Base-by-base conservation (phyloP, 1,140 invertebrate species). In the Trissolcus basalis region DNA sequence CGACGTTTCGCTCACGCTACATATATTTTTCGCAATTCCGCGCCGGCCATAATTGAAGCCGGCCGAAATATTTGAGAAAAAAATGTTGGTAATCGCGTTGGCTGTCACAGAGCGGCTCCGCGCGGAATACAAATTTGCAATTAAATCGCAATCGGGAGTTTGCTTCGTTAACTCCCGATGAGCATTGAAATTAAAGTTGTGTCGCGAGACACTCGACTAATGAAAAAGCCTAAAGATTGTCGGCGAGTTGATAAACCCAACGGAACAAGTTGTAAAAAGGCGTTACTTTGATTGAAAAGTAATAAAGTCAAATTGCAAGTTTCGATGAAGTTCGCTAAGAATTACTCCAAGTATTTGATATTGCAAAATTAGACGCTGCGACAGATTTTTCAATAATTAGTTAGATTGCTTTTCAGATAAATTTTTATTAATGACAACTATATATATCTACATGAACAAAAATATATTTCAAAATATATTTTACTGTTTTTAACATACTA, bases 161-260 rank as follows among this genome's bases (percentile, higher is more conserved):
- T 13, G 54, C 19, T 48, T 60, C 27, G 63, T 60, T 61, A 67
- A 56, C 48, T 65, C 54, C 56, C 4, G 7, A 41, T 33, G 14
- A 12, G 45, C 12, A 73, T 73, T 67, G 56, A 65, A 67, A 73
- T 67, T 73, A 67, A 73, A 73, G 36, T 61, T 50, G 41, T 65
- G 69, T 61, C 56, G 60, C 56, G 51, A 47, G 56, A 56, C 33
- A 12, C 33, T 39, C 9, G 27, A 10, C n/a, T 69, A 60, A 69
- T 70, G 44, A 68, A 68, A 48, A 44, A 54, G 41, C 16, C 33
- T n/a, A 7, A 54, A 44, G 39, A 60, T 59, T 56, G 13, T 35
- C 50, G 6, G 33, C 11, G 12, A 44, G 12, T 9, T 35, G 11
- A 58, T 19, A 13, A 11, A 14, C 12, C 12, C 12, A n/a, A n/a